Base-by-base conservation (phyloP, 1,140 invertebrate genomes). In the Gryon sp. region DNA sequence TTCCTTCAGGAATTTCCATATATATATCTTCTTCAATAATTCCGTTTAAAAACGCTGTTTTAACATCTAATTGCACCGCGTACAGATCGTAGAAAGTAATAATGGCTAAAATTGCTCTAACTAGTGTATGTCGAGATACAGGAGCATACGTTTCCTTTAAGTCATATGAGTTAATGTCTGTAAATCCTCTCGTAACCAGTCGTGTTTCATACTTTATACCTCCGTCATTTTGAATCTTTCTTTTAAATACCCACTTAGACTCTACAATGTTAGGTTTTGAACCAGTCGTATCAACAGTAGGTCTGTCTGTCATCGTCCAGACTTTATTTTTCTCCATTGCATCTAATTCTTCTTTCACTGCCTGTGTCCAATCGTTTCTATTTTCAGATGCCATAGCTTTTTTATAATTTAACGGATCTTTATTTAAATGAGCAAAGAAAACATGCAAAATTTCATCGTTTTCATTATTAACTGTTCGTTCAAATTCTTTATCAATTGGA, bases 261-360 rank as follows among this genome's bases (percentile, higher is more conserved):
- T 50, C 46, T 19, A 50, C 34, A 11, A 50, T 50, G 34, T 50
- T 50, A 9, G 46, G 46, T 11, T 18, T 20, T 22, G 4, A 8
- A 22, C 8, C 6, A 14, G 8, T 12, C 2, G 5, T 14, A n/a
- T n/a, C n/a, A n/a, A n/a, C n/a, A n/a, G n/a, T n/a, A n/a, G 48
- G 48, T 19, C 15, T 12, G 12, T 59, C 28, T 8, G 32, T 15
- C 18, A 28, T 1, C 6, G 15, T 59, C 38, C 53, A 41, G 2
- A 59, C 53, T 11, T 68, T 1, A 28, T 68, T 48, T 32, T 46
- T 45, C 7, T n/a, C n/a, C n/a, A n/a, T n/a, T n/a, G n/a, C n/a
- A n/a, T n/a, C n/a, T n/a, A n/a, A n/a, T n/a, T n/a, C 32, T 1
- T 50, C 53, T 3, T 43, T 24, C 3, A 68, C 48, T 14, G 41